Evolutionary conservation across 2,888 invertebrate genomes (phyloP), one percentile per base, ranked within the genome.

Genomic region (Idaea aversata): DNA sequence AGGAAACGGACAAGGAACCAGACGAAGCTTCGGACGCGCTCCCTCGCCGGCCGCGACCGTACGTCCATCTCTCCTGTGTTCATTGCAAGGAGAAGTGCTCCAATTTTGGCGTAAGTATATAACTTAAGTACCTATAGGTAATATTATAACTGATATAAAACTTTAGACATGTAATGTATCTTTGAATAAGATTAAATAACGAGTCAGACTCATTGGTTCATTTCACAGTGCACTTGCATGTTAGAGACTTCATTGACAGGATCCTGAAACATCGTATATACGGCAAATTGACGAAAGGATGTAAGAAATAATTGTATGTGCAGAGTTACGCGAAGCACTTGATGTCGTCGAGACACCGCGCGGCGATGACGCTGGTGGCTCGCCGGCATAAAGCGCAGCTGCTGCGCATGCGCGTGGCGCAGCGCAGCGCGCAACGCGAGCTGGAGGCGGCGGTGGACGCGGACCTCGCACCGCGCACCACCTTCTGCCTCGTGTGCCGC

Each of bases 361-460:
- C 95, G 34, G 95, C 96, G 0, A 96, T 97, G 96, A 93, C 95
- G 65, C 94, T 94, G 61, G 95, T 97, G 74, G 96, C 97, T 15
- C 92, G 95, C 63, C 95, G 95, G 10, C 96, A 96, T 84, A 96
- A 96, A 82, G 94, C 95, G 63, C 95, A 96, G 79, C 86, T 97
- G 75, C 93, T 95, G 69, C 95, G 96, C 75, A 96, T 97, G 96
- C 95, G 97, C 66, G 94, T 95, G 69, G 94, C 96, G 0, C 97
- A 97, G 85, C 95, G 97, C 66, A 95, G 95, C 63, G 95, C 96
- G 5, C 97, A 97, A 87, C 95, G 96, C 63, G 95, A 96, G 75
- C 93, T 97, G 67, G 97, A 97, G 85, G 95, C 95, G 74, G 94
- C 94, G 66, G 94, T 94, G 15, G 94, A 94, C 76, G 94, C 94